Base-by-base conservation (phyloP, 2,888 invertebrate species). In the Mechanitis messenoides region DNA sequence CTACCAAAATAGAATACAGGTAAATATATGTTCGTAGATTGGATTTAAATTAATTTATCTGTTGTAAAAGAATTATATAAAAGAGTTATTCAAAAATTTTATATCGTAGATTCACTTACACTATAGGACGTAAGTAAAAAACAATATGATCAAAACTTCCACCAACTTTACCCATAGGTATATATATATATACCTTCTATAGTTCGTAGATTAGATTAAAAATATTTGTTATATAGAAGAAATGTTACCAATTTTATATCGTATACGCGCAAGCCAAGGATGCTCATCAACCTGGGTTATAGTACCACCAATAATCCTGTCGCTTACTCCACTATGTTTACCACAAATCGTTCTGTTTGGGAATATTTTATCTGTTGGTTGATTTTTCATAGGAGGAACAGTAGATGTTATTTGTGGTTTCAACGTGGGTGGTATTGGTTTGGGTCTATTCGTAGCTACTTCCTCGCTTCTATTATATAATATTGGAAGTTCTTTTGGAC, bases 191-290 rank as follows among this genome's bases (percentile, higher is more conserved):
- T 20, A 20, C 20, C 20, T 20, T 20, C 20, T 20, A 20, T 20
- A 20, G 20, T 20, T 20, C 20, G 20, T 20, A 20, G 20, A 20
- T 20, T 20, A 20, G 20, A 20, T 20, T 20, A 20, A 20, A 20
- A 20, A 6, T 6, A 28, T 28, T 47, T 47, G 47, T 47, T 6
- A 47, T 20, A n/a, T 20, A 47, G 20, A 47, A n/a, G n/a, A 20
- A 11, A 0, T 42, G 71, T 66, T 64, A 73, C 74, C 33, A 28
- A 20, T 35, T 28, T 73, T 72, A 61, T 93, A 94, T 50, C 91
- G 92, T 46, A 93, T 74, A 5, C 92, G 77, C 0, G 87, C 92
- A 86, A 92, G 90, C 93, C 93, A 93, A 0, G 93, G 93, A 71
- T 86, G 92, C 53, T 93, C 91, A 28, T 88, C 85, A 5, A 92